A percentile compares a stretch with the other conserved stretches of the same genome.
Conservation (phyloP, 2,888 invertebrate species). For the Ophion costatus region DNA sequence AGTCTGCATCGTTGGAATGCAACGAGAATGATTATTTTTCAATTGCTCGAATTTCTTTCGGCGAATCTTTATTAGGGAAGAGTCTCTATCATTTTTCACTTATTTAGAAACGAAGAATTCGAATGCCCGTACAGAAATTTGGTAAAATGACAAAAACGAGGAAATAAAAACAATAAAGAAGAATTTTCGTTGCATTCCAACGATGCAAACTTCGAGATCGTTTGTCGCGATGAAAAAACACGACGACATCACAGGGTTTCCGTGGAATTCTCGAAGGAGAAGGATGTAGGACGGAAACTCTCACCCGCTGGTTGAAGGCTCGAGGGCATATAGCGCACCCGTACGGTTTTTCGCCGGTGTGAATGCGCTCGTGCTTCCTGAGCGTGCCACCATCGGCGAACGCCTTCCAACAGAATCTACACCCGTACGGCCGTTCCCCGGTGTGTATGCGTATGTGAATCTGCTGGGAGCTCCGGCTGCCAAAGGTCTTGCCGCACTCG, state of each 20-base stretch:
- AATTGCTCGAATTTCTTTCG: too few species aligned
- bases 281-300: constrained; percentile 16
- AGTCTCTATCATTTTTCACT: too few species aligned
- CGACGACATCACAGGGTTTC: too few species aligned
- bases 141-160: too few species aligned
- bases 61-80: too few species aligned
- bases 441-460: constrained; percentile 95
- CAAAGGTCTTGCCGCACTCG: constrained; percentile 94
- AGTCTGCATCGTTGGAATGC: too few species aligned
- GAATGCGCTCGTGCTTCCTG: constrained; percentile 93
- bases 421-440: constrained; percentile 93
- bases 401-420: constrained; percentile 94
- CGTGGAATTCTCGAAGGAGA: background rate
- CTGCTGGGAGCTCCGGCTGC: constrained; percentile 93
- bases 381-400: constrained; percentile 95
- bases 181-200: too few species aligned
- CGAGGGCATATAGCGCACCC: constrained; percentile 94
- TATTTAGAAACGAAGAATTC: too few species aligned
- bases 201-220: too few species aligned
- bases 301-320: constrained; percentile 92
- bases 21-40: too few species aligned
- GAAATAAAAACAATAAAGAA: too few species aligned
- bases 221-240: background rate
- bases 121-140: too few species aligned
- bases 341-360: constrained; percentile 94